Conservation (phyloP, 2,797 vertebrate genomes). For the Discoglossus pictus region DNA sequence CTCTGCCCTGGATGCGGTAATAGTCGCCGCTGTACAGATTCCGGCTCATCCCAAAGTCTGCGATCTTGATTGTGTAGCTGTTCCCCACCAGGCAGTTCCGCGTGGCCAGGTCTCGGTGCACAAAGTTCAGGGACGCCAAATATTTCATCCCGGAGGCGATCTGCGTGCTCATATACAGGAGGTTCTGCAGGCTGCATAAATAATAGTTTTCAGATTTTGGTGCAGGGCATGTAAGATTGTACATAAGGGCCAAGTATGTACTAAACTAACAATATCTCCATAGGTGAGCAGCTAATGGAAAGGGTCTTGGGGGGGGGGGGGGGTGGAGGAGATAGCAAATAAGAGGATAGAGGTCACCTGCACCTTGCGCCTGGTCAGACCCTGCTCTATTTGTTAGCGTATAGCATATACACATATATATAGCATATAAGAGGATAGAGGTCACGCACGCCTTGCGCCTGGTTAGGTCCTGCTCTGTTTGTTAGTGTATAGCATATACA, state of each 20-base stretch:
- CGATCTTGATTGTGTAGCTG: conserved; percentile 70
- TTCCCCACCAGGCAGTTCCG: conserved; percentile 71
- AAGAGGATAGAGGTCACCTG: neutral
- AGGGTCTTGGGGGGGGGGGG: too few species aligned
- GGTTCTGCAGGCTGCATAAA: conserved; percentile 58
- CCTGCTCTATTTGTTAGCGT: too few species aligned
- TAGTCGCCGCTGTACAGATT: conserved; percentile 73
- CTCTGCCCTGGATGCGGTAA: conserved; percentile 71
- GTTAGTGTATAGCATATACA: too few species aligned
- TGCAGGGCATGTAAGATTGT: too few species aligned
- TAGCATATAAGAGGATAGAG: too few species aligned
- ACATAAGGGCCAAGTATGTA: too few species aligned
- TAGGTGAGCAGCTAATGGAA: too few species aligned
- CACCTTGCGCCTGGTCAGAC: neutral
- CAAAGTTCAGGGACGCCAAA: conserved; percentile 70
- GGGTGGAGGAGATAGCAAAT: neutral
- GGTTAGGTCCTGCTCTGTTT: too few species aligned
- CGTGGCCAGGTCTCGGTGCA: conserved; percentile 70
- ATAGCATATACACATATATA: too few species aligned
- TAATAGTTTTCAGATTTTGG: too few species aligned
- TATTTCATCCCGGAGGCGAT: conserved; percentile 69
- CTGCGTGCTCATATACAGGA: conserved; percentile 71
- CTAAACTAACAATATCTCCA: too few species aligned
- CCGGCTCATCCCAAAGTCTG: conserved; percentile 72
- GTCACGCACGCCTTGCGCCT: too few species aligned